Conservation (phyloP, 2,797 vertebrate genomes). For the Lagodon rhomboides region DNA sequence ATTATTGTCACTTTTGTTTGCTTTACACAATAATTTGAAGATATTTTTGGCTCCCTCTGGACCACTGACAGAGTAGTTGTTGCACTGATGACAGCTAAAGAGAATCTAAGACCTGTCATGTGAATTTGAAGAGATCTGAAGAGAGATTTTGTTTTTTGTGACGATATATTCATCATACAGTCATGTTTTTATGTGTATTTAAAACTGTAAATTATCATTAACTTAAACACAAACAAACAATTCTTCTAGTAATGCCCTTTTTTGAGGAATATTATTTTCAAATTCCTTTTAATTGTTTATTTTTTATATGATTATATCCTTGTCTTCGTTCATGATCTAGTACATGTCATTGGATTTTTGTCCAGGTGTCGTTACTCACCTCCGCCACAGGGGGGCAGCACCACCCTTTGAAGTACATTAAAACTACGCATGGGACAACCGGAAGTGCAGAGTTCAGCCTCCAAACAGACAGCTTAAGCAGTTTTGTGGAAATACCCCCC, state of each 20-base stretch:
- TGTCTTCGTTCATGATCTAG: not conserved
- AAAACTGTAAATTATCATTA: no score
- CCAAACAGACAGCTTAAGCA: no score
- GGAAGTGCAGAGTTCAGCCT: slow-evolving; percentile 46
- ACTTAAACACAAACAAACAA: not conserved
- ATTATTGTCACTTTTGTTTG: not conserved
- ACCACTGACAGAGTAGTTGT: not conserved
- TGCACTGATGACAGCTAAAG: not conserved
- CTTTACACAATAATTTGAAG: not conserved
- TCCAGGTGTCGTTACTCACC: not conserved
- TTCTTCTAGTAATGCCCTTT: not conserved
- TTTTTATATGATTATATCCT: not conserved
- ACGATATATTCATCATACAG: no score
- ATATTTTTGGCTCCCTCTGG: no score
- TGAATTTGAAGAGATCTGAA: no score
- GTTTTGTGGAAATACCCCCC: not conserved
- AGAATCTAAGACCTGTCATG: not conserved
- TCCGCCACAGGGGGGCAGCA: slow-evolving; percentile 43
- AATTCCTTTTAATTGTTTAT: not conserved
- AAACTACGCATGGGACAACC: slow-evolving; percentile 1
- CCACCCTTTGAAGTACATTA: not conserved
- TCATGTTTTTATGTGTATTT: no score
- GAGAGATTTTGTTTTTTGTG: no score
- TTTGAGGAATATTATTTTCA: not conserved
- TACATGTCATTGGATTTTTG: not conserved